A percentile compares a stretch with the other conserved stretches of the same genome.
These are phyloP conservation scores for Incurvaria masculella DNA, from an alignment of 2,888 invertebrate genomes.

Conservation along the genomic window DNA sequence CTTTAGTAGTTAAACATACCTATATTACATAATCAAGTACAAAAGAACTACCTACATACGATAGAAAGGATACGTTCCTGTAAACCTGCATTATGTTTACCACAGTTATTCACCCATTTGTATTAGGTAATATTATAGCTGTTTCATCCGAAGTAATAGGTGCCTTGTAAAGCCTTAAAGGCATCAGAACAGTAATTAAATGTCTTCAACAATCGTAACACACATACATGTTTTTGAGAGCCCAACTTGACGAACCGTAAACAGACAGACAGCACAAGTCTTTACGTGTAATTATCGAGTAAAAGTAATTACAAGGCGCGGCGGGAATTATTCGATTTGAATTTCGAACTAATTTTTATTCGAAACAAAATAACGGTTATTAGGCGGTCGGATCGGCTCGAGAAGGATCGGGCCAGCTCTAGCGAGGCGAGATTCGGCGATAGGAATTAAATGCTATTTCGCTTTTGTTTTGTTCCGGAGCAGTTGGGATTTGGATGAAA, in stretches of 20 bases:
- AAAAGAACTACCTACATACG: too few relatives aligned
- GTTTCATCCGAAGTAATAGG: too few relatives aligned
- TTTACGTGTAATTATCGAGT: slow-evolving; percentile 7
- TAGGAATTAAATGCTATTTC: neutral
- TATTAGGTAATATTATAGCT: too few relatives aligned
- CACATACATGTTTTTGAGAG: too few relatives aligned
- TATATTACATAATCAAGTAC: too few relatives aligned
- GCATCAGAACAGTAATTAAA: too few relatives aligned
- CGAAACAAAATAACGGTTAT: neutral
- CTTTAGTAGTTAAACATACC: too few relatives aligned
- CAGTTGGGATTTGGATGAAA: neutral
- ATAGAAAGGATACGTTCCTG: too few relatives aligned
- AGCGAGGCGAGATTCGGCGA: neutral
- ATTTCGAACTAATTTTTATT: neutral
- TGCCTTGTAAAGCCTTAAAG: too few relatives aligned
- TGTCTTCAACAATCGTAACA: too few relatives aligned
- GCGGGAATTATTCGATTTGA: neutral
- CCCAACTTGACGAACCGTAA: neutral
- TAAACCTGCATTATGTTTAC: too few relatives aligned
- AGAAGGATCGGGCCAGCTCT: neutral
- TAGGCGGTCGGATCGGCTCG: neutral
- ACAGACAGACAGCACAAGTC: neutral
- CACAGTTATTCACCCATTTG: too few relatives aligned
- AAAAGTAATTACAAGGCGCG: slow-evolving; percentile 6
- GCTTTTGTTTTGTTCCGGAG: neutral